Conservation (phyloP, 1,140 invertebrate species). For the Himalopsyche phryganea region DNA sequence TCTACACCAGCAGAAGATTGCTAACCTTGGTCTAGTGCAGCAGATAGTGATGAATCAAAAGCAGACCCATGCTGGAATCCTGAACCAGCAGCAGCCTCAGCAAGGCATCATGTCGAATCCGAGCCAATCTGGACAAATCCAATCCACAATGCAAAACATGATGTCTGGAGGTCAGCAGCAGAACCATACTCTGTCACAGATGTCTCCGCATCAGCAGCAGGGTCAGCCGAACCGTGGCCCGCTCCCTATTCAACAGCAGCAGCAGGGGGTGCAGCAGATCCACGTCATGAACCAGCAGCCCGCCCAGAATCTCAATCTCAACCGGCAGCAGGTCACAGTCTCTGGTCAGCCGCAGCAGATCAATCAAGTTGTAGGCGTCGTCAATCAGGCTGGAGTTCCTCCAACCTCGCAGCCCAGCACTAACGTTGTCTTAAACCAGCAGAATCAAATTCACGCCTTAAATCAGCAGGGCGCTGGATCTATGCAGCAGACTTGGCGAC, state of each 20-base stretch:
- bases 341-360: conserved; percentile 10
- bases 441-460: conserved; percentile 13
- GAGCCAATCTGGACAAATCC: conserved; percentile 9
- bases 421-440: conserved; percentile 36
- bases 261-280: conserved; percentile 35
- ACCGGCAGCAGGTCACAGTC: conserved; percentile 5
- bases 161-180: background rate
- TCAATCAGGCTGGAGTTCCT: conserved; percentile 39
- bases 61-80: background rate
- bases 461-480: conserved; percentile 38
- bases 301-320: background rate
- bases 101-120: conserved; percentile 20
- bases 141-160: conserved; percentile 4
- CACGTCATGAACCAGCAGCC: conserved; percentile 41
- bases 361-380: conserved; percentile 14
- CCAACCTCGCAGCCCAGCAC: conserved; percentile 45
- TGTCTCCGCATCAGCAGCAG: conserved; percentile 37
- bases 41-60: conserved; percentile 38
- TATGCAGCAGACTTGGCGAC: conserved; percentile 50
- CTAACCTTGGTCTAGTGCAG: conserved; percentile 34
- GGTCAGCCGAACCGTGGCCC: conserved; percentile 41
- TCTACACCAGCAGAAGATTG: conserved; percentile 47
- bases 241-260: conserved; percentile 43
- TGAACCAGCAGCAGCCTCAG: conserved; percentile 29
- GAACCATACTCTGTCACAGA: conserved; percentile 29